Percentiles rank a stretch among this genome's conserved stretches.
Conservation (phyloP, 2,113 vertebrate genomes). For the Gobius niger region DNA sequence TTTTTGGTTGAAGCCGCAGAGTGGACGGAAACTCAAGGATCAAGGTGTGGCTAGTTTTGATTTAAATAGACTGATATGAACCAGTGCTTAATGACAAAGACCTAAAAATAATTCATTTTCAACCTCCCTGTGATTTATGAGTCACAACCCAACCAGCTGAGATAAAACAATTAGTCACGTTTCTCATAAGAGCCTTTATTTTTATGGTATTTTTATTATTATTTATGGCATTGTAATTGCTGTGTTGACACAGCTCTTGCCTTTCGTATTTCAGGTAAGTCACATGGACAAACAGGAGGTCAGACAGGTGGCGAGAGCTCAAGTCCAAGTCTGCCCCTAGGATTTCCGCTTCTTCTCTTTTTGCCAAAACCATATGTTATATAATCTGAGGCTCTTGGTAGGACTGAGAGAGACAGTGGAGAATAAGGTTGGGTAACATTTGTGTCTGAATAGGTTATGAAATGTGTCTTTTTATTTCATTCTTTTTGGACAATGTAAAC, state of each 20-base stretch:
- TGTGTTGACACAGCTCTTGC: not conserved
- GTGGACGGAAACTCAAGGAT: no score
- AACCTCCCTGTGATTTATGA: not conserved
- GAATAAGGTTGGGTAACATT: not conserved
- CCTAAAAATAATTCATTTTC: not conserved
- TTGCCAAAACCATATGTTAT: slow-evolving; percentile 18
- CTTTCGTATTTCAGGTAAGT: not conserved
- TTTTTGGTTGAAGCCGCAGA: not conserved
- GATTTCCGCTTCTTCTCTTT: slow-evolving; percentile 17
- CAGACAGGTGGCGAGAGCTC: slow-evolving; percentile 51
- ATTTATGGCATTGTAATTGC: not conserved
- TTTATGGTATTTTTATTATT: slow-evolving; percentile 2
- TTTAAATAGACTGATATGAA: no score
- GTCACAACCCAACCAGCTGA: not conserved
- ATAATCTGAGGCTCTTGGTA: not conserved
- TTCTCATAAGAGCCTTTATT: not conserved
- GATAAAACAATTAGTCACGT: not conserved
- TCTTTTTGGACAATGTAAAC: no score
- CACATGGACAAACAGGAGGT: slow-evolving; percentile 34
- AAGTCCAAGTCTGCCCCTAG: slow-evolving; percentile 48
- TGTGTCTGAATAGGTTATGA: not conserved
- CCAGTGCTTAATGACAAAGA: not conserved
- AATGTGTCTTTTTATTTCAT: no score
- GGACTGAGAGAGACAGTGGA: not conserved
- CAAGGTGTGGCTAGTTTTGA: not conserved